Evolutionary conservation across 2,113 vertebrate genomes (phyloP).

Genomic region (Saguinus imperator): DNA sequence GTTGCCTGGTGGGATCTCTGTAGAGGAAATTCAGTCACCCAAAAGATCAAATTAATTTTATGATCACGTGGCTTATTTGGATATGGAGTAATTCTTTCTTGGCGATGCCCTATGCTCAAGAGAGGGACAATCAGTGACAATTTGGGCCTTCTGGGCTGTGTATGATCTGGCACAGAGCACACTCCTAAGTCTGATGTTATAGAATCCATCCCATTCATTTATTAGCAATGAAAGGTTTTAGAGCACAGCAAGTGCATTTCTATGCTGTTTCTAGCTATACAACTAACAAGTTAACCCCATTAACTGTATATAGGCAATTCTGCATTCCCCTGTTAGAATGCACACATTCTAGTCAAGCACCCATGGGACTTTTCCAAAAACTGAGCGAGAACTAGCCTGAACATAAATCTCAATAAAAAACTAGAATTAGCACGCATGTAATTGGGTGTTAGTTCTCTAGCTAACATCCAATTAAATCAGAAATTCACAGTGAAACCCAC

Average conservation of each 20-base stretch:
- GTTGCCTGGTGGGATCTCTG: neutral
- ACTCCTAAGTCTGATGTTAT: too few species aligned
- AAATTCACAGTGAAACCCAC: neutral
- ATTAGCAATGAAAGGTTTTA: neutral
- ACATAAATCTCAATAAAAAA: neutral
- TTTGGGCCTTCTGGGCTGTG: neutral
- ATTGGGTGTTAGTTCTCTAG: neutral
- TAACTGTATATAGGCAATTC: neutral
- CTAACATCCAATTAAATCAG: neutral
- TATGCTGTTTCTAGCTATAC: neutral
- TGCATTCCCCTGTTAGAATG: neutral
- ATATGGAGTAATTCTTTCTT: neutral
- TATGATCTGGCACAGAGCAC: neutral
- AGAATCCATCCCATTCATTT: too few species aligned
- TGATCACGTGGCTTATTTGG: neutral
- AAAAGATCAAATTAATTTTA: neutral
- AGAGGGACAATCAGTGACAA: neutral
- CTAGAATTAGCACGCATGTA: neutral
- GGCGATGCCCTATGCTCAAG: too few species aligned
- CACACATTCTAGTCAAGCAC: neutral
- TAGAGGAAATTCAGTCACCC: neutral
- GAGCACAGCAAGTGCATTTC: neutral
- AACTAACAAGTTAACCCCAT: neutral
- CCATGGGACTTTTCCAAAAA: rapidly evolving
- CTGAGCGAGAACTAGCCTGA: neutral